Conservation (phyloP, 2,797 vertebrate species). For the Acipenser ruthenus region DNA sequence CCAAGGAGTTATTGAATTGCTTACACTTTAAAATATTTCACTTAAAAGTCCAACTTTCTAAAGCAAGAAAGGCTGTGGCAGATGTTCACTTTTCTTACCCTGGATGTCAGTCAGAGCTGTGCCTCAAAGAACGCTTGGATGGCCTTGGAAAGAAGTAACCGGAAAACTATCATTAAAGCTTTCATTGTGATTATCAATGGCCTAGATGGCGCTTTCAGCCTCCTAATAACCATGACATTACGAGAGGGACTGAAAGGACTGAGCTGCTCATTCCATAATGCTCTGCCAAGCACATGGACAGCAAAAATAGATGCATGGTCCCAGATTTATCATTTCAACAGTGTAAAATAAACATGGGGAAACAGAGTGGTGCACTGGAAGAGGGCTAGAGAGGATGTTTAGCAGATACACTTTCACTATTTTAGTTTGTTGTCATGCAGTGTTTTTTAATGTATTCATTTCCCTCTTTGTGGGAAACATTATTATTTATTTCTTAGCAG, state of each 20-base stretch:
- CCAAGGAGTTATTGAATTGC: no score
- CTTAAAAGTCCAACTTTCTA: background rate
- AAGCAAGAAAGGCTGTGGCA: slow-evolving; percentile 5
- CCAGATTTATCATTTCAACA: background rate
- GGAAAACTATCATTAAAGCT: slow-evolving; percentile 9
- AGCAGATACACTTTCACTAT: background rate
- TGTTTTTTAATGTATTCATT: background rate
- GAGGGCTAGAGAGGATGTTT: background rate
- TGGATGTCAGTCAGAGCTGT: background rate
- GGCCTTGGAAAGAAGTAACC: slow-evolving; percentile 1
- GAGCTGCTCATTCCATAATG: background rate
- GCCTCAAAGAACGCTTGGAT: slow-evolving; percentile 5
- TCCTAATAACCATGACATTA: slow-evolving; percentile 14
- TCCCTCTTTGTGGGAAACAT: slow-evolving; percentile 4
- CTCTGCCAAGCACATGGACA: slow-evolving; percentile 3
- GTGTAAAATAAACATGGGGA: background rate
- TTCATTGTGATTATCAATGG: background rate
- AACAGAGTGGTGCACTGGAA: background rate
- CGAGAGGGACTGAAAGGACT: slow-evolving; percentile 4
- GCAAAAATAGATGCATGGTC: background rate
- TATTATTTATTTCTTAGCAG: slow-evolving; percentile 10
- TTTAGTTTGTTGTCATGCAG: background rate
- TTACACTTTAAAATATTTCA: slow-evolving; percentile 15
- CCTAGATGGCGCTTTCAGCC: slow-evolving; percentile 10
- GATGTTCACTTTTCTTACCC: background rate